phyloP scores from a whole-genome alignment of 1,140 invertebrate genomes.

The Chrysopa pallens region DNA sequence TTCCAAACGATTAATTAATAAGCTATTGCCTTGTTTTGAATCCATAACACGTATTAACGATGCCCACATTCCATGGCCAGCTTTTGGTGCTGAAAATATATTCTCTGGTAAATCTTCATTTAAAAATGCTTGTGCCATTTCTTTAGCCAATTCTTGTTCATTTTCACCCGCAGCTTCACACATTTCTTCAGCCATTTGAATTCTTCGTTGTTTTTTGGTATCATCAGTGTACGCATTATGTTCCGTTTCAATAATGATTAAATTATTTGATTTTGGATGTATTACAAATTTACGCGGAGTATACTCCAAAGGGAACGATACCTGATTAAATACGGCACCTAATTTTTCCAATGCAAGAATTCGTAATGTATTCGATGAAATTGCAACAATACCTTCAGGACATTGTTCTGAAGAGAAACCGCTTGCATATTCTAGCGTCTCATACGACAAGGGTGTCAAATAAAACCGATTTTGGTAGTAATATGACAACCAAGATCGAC shows the following conservation, averaged over 20 bases:
- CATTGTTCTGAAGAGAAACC: constrained; percentile 98
- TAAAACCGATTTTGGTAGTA: constrained; percentile 96
- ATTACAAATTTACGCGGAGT: constrained; percentile 93
- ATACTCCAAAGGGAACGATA: constrained; percentile 79
- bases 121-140: constrained; percentile 93
- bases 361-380: constrained; percentile 90
- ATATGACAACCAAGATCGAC: constrained; percentile 95
- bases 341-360: constrained; percentile 97
- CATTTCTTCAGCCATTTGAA: constrained; percentile 85
- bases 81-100: constrained; percentile 89
- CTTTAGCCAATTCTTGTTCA: constrained; percentile 83
- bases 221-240: constrained; percentile 97
- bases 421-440: constrained; percentile 92
- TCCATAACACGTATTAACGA: constrained; percentile 84
- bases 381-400: constrained; percentile 97
- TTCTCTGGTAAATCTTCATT: constrained; percentile 88
- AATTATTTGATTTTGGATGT: constrained; percentile 80
- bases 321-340: constrained; percentile 96
- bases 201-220: constrained; percentile 80
- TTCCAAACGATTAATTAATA: constrained; percentile 66
- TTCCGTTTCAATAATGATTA: constrained; percentile 91
- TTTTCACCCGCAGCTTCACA: constrained; percentile 88
- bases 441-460: constrained; percentile 89
- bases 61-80: constrained; percentile 93
- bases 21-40: constrained; percentile 61